These are phyloP conservation scores for Orycteropus afer DNA, from an alignment of 2,113 vertebrate genomes.

Conservation along the genomic window DNA sequence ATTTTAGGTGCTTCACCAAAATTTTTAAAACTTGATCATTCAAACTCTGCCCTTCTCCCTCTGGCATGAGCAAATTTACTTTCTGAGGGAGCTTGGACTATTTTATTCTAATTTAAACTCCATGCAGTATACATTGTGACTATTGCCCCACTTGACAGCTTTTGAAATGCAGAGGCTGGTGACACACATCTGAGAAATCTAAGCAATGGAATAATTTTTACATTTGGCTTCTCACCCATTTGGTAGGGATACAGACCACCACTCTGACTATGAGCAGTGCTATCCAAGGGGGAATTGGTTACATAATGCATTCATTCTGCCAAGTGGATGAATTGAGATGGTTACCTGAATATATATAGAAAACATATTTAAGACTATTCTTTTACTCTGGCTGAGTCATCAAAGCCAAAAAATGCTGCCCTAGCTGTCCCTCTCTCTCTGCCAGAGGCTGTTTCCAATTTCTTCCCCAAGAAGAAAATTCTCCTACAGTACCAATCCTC, in stretches of 20 bases:
- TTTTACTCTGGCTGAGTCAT: conserved; percentile 4
- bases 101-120: conserved; percentile 34
- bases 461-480: neutral
- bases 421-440: neutral
- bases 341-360: conserved; percentile 43
- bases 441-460: conserved; percentile 2
- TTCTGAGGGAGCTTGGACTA: neutral
- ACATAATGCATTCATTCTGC: neutral
- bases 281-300: conserved; percentile 8
- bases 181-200: neutral
- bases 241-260: neutral
- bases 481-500: neutral
- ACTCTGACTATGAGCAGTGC: neutral
- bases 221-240: neutral
- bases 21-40: neutral
- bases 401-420: neutral
- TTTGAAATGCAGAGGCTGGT: neutral
- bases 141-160: neutral
- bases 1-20: neutral
- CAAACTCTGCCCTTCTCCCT: neutral
- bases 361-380: conserved; percentile 28
- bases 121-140: neutral
- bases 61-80: neutral
- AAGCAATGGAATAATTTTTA: neutral
- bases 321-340: neutral